Base-by-base conservation (phyloP, 2,113 vertebrate genomes). In the Chlamydotis undulata region DNA sequence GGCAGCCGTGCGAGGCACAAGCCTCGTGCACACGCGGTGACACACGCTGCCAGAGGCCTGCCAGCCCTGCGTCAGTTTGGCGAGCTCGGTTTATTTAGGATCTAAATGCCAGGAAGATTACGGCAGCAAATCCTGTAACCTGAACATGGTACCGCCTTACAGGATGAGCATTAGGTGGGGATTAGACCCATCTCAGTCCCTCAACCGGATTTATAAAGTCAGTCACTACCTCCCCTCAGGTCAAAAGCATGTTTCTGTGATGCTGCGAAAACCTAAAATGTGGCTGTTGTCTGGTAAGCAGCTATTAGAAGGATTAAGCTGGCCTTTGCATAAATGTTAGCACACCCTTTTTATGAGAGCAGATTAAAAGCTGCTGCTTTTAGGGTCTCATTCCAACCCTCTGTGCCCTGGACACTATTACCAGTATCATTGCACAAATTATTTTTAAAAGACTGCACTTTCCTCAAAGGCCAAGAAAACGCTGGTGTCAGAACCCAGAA, bases 21-120 rank as follows among this genome's bases (percentile, higher is more conserved):
- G 9, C 78, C 14, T 24, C 8, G 29, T 6, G 47, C 2, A 0
- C 29, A 2, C 17, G 8, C 0, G 1, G 45, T 7, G 45, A 45
- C 69, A 21, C 59, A 14, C 21, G 0, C 26, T 10, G 50, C 43
- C 21, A 13, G 59, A 16, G 23, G 23, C 39, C 60, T 39, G 24
- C 13, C 56, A 74, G 79, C 23, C 70, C 43, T 3, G 3, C 4
- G 14, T 6, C 26, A 14, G 57, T 14, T 14, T 12, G 70, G 31
- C 22, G 22, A 31, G 14, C 12, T 8, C 3, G 19, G 50, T 14
- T 81, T 18, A 45, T 12, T 37, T 59, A 31, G 33, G 25, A 56
- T 10, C 28, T 33, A 22, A 31, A 73, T 41, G 69, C 52, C 47
- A 69, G 33, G 68, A 55, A 56, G 78, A 41, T 81, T 52, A 26